phyloP scores from a whole-genome alignment of 2,888 invertebrate genomes.

The Zele albiditarsus region DNA sequence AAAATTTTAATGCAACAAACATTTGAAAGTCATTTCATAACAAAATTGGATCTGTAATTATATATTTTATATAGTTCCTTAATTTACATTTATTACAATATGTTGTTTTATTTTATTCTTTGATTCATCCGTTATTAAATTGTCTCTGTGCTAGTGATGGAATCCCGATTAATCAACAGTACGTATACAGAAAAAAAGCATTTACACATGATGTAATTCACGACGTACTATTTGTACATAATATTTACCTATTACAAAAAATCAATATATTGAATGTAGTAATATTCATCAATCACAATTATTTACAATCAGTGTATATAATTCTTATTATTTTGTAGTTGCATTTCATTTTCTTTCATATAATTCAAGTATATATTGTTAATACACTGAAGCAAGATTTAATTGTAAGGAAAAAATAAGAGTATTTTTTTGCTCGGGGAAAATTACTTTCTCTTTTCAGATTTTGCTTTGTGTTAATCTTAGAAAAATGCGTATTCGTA shows the following conservation, averaged over 20 bases:
- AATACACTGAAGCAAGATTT: not conserved
- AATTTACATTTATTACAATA: not conserved
- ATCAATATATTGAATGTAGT: not conserved
- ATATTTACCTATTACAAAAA: not conserved
- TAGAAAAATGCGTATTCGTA: conserved; percentile 23
- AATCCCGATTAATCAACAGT: not conserved
- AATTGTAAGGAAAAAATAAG: too few species aligned
- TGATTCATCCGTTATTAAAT: not conserved
- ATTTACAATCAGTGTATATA: conserved; percentile 3
- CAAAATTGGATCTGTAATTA: not conserved
- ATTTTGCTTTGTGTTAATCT: not conserved
- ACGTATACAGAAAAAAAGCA: not conserved
- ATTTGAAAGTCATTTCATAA: not conserved
- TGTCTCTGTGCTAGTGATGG: not conserved
- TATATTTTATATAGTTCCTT: not conserved
- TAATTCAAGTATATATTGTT: not conserved
- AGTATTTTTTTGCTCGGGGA: too few species aligned
- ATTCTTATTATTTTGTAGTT: not conserved
- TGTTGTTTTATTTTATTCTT: not conserved
- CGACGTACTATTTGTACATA: conserved; percentile 6
- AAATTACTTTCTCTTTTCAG: not conserved
- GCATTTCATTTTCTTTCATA: not conserved
- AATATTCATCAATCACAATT: not conserved
- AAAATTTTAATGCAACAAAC: not conserved
- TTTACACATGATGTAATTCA: not conserved